Evolutionary conservation across 2,113 vertebrate species (phyloP).

Genomic region (Polyodon spathula): DNA sequence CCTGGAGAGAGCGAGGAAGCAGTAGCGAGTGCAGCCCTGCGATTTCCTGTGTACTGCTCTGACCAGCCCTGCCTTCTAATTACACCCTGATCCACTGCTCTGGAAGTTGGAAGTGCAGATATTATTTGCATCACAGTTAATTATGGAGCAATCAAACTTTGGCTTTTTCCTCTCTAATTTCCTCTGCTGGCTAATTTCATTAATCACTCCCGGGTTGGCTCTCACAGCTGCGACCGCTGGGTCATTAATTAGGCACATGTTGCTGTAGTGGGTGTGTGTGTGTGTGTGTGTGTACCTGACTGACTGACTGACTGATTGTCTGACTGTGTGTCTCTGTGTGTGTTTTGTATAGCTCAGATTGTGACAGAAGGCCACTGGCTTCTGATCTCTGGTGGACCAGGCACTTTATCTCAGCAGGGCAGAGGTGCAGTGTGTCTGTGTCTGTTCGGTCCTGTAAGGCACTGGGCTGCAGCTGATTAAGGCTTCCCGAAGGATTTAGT

Average conservation of each 20-base stretch:
- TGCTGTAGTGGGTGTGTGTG: constrained; percentile 38
- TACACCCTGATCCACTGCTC: constrained; percentile 64
- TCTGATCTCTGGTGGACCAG: constrained; percentile 43
- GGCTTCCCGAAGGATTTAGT: neutral
- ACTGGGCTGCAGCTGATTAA: too few relatives aligned
- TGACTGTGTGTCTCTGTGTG: constrained; percentile 5
- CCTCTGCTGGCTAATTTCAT: constrained; percentile 82
- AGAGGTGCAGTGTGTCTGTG: constrained; percentile 13
- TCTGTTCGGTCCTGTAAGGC: neutral
- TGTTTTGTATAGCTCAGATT: neutral
- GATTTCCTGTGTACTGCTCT: constrained; percentile 49
- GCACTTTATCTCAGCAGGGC: constrained; percentile 27
- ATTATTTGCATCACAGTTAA: constrained; percentile 74
- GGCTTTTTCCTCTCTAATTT: constrained; percentile 76
- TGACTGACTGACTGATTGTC: neutral
- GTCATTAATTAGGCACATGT: constrained; percentile 71
- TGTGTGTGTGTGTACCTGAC: constrained; percentile 6
- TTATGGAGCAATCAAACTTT: constrained; percentile 78
- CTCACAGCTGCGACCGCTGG: constrained; percentile 72
- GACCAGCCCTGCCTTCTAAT: constrained; percentile 63
- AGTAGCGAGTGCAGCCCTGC: neutral
- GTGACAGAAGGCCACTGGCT: constrained; percentile 45
- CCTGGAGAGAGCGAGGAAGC: too few relatives aligned
- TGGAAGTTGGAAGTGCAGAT: constrained; percentile 66
- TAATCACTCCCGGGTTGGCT: constrained; percentile 77